These are phyloP conservation scores for Drosophila flavopinicola DNA, from an alignment of 2,888 invertebrate species.

Conservation along the genomic window DNA sequence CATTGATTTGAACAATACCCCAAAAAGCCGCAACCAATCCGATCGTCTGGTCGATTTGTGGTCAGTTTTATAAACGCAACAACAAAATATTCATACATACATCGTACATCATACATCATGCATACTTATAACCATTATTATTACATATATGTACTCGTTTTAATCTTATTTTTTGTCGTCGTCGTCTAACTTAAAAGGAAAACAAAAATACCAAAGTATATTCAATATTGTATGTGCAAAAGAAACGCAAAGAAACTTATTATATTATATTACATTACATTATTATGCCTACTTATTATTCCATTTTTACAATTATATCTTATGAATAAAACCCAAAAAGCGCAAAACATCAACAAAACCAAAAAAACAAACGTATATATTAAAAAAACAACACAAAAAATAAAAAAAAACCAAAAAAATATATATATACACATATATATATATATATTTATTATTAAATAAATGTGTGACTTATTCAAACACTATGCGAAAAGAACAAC, in stretches of 20 bases:
- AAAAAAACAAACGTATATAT: conserved; percentile 24
- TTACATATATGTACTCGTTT: conserved; percentile 56
- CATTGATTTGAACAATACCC: conserved; percentile 54
- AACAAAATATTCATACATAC: conserved; percentile 34
- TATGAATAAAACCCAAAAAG: conserved; percentile 58
- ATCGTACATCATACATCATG: conserved; percentile 28
- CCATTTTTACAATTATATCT: conserved; percentile 80
- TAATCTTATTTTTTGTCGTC: conserved; percentile 52
- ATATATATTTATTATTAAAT: conserved; percentile 65
- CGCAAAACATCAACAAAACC: conserved; percentile 39
- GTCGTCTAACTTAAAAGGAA: conserved; percentile 63
- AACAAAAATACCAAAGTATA: conserved; percentile 62
- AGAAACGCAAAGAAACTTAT: conserved; percentile 50
- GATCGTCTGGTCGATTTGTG: conserved; percentile 5
- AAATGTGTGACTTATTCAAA: conserved; percentile 76
- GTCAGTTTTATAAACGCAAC: conserved; percentile 46
- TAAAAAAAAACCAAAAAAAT: conserved; percentile 30
- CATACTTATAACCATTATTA: conserved; percentile 61
- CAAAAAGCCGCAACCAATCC: conserved; percentile 29
- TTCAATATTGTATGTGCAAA: conserved; percentile 71
- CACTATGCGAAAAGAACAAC: conserved; percentile 51
- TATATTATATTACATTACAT: conserved; percentile 73
- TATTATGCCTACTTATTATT: conserved; percentile 78
- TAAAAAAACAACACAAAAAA: conserved; percentile 22
- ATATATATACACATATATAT: conserved; percentile 36